These are phyloP conservation scores for Campylomormyrus tamandua DNA, from an alignment of 2,113 vertebrate genomes.

Conservation along the genomic window DNA sequence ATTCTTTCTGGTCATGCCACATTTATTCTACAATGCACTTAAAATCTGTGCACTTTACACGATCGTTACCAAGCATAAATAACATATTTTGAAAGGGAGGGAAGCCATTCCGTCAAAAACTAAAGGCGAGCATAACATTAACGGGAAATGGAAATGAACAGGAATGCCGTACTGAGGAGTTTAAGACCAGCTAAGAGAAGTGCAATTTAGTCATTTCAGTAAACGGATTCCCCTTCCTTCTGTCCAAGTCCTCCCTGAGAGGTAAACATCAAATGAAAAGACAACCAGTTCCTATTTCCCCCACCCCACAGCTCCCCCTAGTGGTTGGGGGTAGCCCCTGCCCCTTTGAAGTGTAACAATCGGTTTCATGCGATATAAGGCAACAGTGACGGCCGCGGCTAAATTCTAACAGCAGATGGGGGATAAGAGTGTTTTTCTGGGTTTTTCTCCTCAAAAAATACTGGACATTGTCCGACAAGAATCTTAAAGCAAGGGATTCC, in stretches of 20 bases:
- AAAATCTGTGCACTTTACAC: neutral
- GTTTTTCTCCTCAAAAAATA: neutral
- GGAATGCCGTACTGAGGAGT: neutral
- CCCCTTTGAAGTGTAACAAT: neutral
- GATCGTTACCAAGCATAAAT: neutral
- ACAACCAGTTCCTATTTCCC: neutral
- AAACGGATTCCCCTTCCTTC: neutral
- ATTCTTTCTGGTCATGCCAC: neutral
- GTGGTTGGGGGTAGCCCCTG: neutral
- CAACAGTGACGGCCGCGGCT: neutral
- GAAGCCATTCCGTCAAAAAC: neutral
- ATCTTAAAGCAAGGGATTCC: neutral
- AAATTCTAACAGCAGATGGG: neutral
- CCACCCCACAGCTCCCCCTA: neutral
- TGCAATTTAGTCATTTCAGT: conserved; percentile 9
- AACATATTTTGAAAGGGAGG: neutral
- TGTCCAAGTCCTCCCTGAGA: conserved; percentile 12
- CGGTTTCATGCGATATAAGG: neutral
- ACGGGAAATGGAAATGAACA: neutral
- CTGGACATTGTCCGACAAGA: neutral
- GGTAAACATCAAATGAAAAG: neutral
- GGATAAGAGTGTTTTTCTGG: neutral
- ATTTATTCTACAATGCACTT: neutral
- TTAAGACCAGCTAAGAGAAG: conserved; percentile 9
- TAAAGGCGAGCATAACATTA: neutral